Evolutionary conservation across 2,888 invertebrate genomes (phyloP), one percentile per base, ranked within the genome.

Genomic region (Coelinius sp.): DNA sequence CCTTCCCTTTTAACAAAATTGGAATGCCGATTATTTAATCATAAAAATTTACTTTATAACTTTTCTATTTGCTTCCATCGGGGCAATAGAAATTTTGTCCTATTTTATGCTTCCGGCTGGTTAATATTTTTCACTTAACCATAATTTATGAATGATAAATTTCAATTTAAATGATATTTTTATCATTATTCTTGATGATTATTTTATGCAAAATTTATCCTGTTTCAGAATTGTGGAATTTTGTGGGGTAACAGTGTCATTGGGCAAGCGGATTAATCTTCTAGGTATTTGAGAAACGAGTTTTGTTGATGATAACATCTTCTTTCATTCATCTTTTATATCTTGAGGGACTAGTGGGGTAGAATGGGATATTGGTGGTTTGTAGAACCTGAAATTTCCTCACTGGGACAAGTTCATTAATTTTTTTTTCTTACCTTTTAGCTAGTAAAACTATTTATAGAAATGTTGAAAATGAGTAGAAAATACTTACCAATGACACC

Each of bases 401-500:
- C n/a, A n/a, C n/a, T 41, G 41, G 41, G 41, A n/a, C 41, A n/a
- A 41, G 41, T 41, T 7, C 31, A 5, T 31, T 7, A 31, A 7
- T 41, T 41, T n/a, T 41, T 41, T 41, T n/a, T 41, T 41, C 35
- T n/a, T 41, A n/a, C n/a, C n/a, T 12, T 41, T n/a, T 1, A 1
- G 41, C 6, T 41, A n/a, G 3, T 35, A n/a, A n/a, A n/a, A n/a
- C 8, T 49, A 49, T 49, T 49, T 49, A 14, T 49, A 49, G 46
- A 2, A 8, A 31, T n/a, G 17, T n/a, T 5, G 44, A n/a, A n/a
- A n/a, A n/a, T n/a, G 14, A 44, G 5, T 44, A n/a, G n/a, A n/a
- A 44, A 25, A 49, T 14, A 74, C 83, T 84, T 76, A 87, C 87
- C 87, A 17, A 83, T 84, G 62, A 86, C 80, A 14, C 81, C 85